These are phyloP conservation scores for Leptarthrus brevirostris DNA, from an alignment of 2,888 invertebrate genomes.

Conservation along the genomic window DNA sequence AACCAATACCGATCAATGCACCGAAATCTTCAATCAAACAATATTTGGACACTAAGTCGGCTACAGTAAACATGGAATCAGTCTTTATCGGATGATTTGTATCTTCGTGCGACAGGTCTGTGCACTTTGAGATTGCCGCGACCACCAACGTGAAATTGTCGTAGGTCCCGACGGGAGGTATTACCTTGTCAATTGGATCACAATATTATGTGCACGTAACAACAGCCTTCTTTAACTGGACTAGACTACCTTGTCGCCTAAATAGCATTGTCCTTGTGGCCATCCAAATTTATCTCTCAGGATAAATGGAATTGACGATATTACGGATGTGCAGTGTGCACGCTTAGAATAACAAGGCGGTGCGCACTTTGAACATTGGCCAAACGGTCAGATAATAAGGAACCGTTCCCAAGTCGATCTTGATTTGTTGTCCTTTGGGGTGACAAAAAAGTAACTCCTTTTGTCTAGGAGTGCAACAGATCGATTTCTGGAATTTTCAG, in stretches of 20 bases:
- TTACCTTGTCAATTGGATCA: constrained; percentile 43
- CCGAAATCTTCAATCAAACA: constrained; percentile 18
- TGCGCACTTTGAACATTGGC: not conserved
- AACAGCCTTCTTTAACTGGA: constrained; percentile 4
- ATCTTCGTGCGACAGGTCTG: constrained; percentile 50
- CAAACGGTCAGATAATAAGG: not conserved
- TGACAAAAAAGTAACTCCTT: constrained; percentile 34
- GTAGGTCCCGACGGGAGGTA: constrained; percentile 49
- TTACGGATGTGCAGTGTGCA: constrained; percentile 21
- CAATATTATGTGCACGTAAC: constrained; percentile 20
- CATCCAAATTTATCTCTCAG: constrained; percentile 23
- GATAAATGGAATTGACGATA: constrained; percentile 29
- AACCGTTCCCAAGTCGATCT: constrained; percentile 29
- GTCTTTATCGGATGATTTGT: constrained; percentile 51
- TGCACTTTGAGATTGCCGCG: constrained; percentile 51
- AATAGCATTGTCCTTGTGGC: constrained; percentile 30
- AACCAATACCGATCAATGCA: constrained; percentile 9
- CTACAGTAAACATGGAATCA: constrained; percentile 29
- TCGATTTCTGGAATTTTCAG: constrained; percentile 29
- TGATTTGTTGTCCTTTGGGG: constrained; percentile 40
- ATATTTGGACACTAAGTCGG: constrained; percentile 37
- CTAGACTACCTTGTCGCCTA: constrained; percentile 8
- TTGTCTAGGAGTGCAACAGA: constrained; percentile 3
- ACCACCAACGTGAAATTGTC: constrained; percentile 52
- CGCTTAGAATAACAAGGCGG: constrained; percentile 11